Evolutionary conservation across 2,797 vertebrate species (phyloP), one percentile per base, ranked within the genome.

Genomic region (Jordanella pulchra): DNA sequence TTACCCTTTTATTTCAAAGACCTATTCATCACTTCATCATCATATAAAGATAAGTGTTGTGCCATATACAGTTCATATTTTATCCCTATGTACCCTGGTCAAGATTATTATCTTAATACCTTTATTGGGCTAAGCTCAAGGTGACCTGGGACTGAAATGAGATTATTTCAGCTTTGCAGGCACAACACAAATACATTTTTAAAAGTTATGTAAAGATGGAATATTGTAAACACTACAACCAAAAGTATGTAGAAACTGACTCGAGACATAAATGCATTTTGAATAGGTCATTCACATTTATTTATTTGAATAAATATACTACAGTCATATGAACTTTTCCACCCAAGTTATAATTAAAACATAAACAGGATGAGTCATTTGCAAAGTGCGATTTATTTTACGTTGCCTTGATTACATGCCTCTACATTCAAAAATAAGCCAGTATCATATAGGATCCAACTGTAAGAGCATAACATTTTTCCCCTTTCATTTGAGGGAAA

Each of bases 321-420:
- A 92, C 83, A 91, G 68, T 81, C 80, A 89, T 83, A 81, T 78
- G 53, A 84, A 84, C 35, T 48, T 87, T 73, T 77, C 77, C 87
- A 86, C 55, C 70, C 82, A 85, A 80, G 78, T 71, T 84, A 25
- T 73, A 93, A 93, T 87, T 88, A 93, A 93, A 92, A 93, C 91
- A 93, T 87, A 77, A 93, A 93, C 87, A 92, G 86, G 58, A 82
- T 84, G 72, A 80, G 63, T 93, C 87, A 92, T 94, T 95, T 95
- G 94, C 94, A 94, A 93, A 94, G 92, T 94, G 94, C 94, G 84
- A 85, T 95, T 95, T 94, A 95, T 95, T 94, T 95, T 94, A 93
- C 79, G 44, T 94, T 94, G 94, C 94, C 90, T 94, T 93, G 92
- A 91, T 94, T 95, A 95, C 93, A 95, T 95, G 94, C 93, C 86